Evolutionary conservation across 2,888 invertebrate genomes (phyloP), one percentile per base, ranked within the genome.

Genomic region (Ceramica pisi): DNA sequence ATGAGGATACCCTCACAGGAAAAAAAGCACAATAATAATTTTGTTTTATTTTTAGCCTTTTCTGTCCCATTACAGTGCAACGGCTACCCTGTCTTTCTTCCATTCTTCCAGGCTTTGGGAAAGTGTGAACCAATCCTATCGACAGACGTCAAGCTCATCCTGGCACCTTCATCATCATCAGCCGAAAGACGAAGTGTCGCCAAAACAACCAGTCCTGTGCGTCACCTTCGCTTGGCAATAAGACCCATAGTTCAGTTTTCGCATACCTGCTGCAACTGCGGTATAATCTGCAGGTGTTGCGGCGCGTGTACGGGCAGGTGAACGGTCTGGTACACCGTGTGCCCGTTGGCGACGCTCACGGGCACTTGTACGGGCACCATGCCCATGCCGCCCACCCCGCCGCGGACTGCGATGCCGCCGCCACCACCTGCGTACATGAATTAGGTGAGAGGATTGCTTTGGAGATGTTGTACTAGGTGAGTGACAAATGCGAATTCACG

Each of bases 271-370:
- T 98, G 97, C 81, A 98, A 94, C 92, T 98, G 98, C n/a, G 98
- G 98, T 87, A 98, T 97, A 90, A 98, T 97, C 92, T 98, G 98
- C 88, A 98, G 94, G 77, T 97, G 97, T 59, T 97, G 97, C 26
- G 97, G 97, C 56, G 98, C 97, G 92, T 99, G 99, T 23, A 99
- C 96, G 0, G 99, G 99, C 87, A 99, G 97, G 91, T 99, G 99
- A 1, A 99, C 98, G 0, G 99, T 99, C 92, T 99, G 99, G 93
- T 99, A 98, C 73, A 99, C 98, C 0, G 99, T 99, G 94, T 99
- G 99, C 0, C 99, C 99, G 92, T 98, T 98, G 48, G 97, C 96
- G 67, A 98, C 97, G 62, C 97, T 97, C 80, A 99, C 98, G 1
- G 99, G 99, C 75, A 99, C 98, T 92, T 99, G 99, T 7, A 99